phyloP scores from a whole-genome alignment of 2,113 vertebrate species.

The Podarcis raffonei region DNA sequence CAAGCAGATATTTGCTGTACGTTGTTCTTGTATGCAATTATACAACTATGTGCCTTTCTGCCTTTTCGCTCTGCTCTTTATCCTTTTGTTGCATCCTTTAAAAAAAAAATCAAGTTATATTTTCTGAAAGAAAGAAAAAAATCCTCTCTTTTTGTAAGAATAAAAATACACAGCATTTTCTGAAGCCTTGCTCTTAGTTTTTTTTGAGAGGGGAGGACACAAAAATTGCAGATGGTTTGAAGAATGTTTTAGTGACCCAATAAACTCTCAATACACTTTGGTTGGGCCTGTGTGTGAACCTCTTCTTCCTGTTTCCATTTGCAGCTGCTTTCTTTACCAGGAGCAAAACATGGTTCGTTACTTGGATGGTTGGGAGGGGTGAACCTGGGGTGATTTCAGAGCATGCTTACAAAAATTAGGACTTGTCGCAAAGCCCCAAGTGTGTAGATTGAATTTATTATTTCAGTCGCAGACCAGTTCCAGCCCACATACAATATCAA shows the following conservation, averaged over 20 bases:
- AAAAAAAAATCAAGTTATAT: conserved; percentile 61
- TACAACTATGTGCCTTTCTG: conserved; percentile 64
- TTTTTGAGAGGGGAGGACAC: conserved; percentile 55
- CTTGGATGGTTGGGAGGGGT: too few relatives aligned
- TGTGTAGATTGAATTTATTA: too few relatives aligned
- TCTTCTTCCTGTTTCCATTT: conserved; percentile 54
- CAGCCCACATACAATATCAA: too few relatives aligned
- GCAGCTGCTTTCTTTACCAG: conserved; percentile 37
- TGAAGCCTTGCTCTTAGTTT: conserved; percentile 56
- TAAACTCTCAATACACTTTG: conserved; percentile 72
- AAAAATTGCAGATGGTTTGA: conserved; percentile 74
- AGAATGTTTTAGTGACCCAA: conserved; percentile 72
- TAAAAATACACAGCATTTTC: conserved; percentile 70
- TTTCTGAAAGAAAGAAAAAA: conserved; percentile 41
- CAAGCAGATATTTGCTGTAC: conserved; percentile 74
- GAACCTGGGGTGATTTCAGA: background rate
- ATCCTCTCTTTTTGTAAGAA: conserved; percentile 67
- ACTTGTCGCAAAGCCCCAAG: too few relatives aligned
- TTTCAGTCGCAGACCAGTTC: too few relatives aligned
- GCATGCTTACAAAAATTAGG: background rate
- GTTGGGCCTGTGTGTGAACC: conserved; percentile 66
- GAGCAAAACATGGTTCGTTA: background rate
- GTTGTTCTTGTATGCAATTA: conserved; percentile 71
- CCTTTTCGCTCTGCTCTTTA: conserved; percentile 70
- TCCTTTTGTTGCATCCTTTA: conserved; percentile 46